Base-by-base conservation (phyloP, 1,140 invertebrate genomes). In the Drosophila kanapiae region DNA sequence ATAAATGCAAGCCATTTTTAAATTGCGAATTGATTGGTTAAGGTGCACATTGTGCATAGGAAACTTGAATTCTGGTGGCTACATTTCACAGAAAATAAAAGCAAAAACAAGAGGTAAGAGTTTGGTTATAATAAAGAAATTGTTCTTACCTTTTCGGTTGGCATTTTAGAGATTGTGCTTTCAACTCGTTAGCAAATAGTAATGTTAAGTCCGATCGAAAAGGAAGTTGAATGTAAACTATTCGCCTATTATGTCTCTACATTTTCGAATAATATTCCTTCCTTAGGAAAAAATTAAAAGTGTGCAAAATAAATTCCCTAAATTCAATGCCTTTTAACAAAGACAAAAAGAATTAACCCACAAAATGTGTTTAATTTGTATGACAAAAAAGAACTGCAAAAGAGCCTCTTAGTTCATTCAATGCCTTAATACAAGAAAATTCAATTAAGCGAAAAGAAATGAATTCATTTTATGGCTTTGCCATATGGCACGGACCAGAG, bases 41-140 rank as follows among this genome's bases (percentile, higher is more conserved):
- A 83, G n/a, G 37, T 88, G 80, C 0, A 23, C 4, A 23, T 75
- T 40, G 14, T 83, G 83, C 18, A 88, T 80, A 6, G 83, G 83
- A 62, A 87, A 87, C 61, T 80, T 84, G 10, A 88, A 48, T 14
- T 71, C 51, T 0, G 74, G 74, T 13, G 48, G 48, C 62, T 65
- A 23, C 4, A 27, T 18, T 38, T 10, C 9, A 3, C 2, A 37
- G 6, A 11, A 11, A 47, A 31, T 7, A 3, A 14, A 33, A 43
- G 31, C 7, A 8, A 31, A 31, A 31, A 31, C 1, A 31, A 31
- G 31, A 1, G 9, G 1, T 27, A 11, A 6, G 6, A 16, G 18
- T 6, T 35, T 53, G 4, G 16, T 11, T 31, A 29, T 13, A n/a
- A 35, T 1, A 3, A 49, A 23, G 14, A 11, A 23, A 14, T 6